Conservation (phyloP, 92 coral and sea anemone genomes). For the Epizoanthus ramosus region DNA sequence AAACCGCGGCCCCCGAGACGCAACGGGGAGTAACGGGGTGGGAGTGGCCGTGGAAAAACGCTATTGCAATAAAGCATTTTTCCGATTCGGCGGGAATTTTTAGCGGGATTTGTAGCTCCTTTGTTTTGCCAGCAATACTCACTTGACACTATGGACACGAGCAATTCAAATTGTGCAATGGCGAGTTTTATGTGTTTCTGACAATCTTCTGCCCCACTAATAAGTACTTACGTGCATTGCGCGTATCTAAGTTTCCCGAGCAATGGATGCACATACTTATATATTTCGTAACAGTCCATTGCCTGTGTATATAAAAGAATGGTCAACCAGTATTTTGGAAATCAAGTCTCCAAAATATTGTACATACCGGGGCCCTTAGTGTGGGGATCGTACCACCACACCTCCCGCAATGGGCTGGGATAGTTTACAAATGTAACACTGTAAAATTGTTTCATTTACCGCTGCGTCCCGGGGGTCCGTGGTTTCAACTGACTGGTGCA, state of each 20-base stretch:
- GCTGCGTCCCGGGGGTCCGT: background rate
- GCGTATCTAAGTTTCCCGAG: slow-evolving; percentile 41
- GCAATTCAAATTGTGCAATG: slow-evolving; percentile 26
- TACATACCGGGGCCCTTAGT: slow-evolving; percentile 37
- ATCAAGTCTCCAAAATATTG: slow-evolving; percentile 42
- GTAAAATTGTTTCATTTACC: slow-evolving; percentile 46
- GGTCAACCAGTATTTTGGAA: slow-evolving; percentile 15
- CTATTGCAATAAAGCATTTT: slow-evolving; percentile 6
- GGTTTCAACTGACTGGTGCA: too few relatives aligned
- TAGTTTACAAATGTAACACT: slow-evolving; percentile 39
- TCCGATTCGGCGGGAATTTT: slow-evolving; percentile 16
- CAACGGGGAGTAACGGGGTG: background rate
- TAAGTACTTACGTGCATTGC: slow-evolving; percentile 5
- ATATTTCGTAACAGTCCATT: slow-evolving; percentile 35
- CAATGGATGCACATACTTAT: slow-evolving; percentile 41
- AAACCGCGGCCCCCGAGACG: background rate
- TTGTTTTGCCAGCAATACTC: slow-evolving; percentile 41
- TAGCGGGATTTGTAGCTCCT: slow-evolving; percentile 22
- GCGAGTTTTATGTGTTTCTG: slow-evolving; percentile 12
- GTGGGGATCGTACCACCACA: slow-evolving; percentile 41
- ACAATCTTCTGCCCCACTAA: slow-evolving; percentile 4
- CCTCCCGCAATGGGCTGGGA: slow-evolving; percentile 30
- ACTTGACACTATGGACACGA: slow-evolving; percentile 27
- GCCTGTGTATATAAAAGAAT: slow-evolving; percentile 26
- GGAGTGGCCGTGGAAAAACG: slow-evolving; percentile 8